Evolutionary conservation across 1,140 invertebrate species (phyloP).

Genomic region (Heliothis virescens): DNA sequence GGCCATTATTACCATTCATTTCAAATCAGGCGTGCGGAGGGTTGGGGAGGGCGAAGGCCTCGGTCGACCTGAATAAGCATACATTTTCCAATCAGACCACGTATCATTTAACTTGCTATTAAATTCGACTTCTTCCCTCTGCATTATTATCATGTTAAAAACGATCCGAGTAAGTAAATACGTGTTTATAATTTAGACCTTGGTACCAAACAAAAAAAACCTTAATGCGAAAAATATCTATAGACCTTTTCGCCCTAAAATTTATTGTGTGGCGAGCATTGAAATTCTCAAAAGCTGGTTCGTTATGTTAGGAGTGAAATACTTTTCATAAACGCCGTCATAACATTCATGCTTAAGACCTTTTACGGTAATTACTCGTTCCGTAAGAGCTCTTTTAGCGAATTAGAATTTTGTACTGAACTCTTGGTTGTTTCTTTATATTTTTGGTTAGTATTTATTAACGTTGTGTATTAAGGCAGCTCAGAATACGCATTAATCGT

Average conservation of each 20-base stretch:
- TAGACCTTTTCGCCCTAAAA: conserved; percentile 70
- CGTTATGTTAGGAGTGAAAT: conserved; percentile 74
- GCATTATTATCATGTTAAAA: conserved; percentile 83
- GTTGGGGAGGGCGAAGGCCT: conserved; percentile 69
- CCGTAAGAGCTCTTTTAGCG: conserved; percentile 73
- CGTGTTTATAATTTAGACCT: conserved; percentile 53
- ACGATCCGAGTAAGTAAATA: conserved; percentile 57
- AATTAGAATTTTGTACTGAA: conserved; percentile 84
- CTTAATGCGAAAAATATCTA: conserved; percentile 62
- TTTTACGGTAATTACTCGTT: conserved; percentile 84
- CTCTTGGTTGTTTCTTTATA: conserved; percentile 79
- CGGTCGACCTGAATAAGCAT: conserved; percentile 84
- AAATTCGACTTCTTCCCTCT: conserved; percentile 85
- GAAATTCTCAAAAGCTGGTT: conserved; percentile 72
- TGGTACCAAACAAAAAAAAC: conserved; percentile 25
- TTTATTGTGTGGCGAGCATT: conserved; percentile 82
- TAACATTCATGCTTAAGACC: conserved; percentile 86
- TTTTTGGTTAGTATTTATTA: conserved; percentile 26
- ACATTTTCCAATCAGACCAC: conserved; percentile 86
- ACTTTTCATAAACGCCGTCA: conserved; percentile 85
- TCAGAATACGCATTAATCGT: too few species aligned
- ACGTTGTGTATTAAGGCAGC: neutral
- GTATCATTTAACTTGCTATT: conserved; percentile 86
- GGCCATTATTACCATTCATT: conserved; percentile 86
- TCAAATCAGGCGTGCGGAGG: conserved; percentile 84